Evolutionary conservation across 2,888 invertebrate species (phyloP), one percentile per base, ranked within the genome.

Genomic region (Lycocerus yunnanus): DNA sequence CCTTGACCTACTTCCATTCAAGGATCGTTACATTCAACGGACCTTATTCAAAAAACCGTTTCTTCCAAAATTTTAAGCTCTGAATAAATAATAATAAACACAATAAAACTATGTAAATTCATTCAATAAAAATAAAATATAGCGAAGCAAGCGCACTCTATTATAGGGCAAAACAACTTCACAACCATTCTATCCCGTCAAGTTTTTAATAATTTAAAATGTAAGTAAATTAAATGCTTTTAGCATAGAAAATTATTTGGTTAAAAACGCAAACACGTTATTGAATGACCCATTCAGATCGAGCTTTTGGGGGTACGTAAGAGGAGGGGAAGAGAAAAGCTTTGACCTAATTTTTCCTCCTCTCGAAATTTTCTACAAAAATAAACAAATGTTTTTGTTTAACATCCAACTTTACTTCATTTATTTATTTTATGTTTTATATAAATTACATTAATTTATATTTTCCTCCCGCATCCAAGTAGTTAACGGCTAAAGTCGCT

Each of bases 281-380:
- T 80, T 80, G 81, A 81, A 81, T 81, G 81, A 80, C 79, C 80
- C 81, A 81, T 81, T 81, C 79, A 81, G 77, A 74, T 78, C 73
- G 78, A 79, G 79, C 79, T 77, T 76, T 24, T 61, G 72, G 74
- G 79, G 78, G 43, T 6, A 43, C 43, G 43, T 43, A 74, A 74
- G 71, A 66, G 65, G 58, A 58, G 21, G 71, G 76, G 72, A 71
- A 43, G 77, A 78, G 80, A 77, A 27, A 72, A 75, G 77, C 76
- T 79, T 78, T 80, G 81, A 81, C 81, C 81, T 74, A 79, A 77
- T 81, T 82, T 79, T 73, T 72, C 74, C 72, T 76, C 74, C 69
- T 67, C 68, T 63, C 66, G 61, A 75, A n/a, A 43, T 43, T 69
- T 75, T 72, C 78, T 75, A 75, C 75, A 71, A 77, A 79, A 77